Base-by-base conservation (phyloP, 1,140 invertebrate species). In the Arion vulgaris region DNA sequence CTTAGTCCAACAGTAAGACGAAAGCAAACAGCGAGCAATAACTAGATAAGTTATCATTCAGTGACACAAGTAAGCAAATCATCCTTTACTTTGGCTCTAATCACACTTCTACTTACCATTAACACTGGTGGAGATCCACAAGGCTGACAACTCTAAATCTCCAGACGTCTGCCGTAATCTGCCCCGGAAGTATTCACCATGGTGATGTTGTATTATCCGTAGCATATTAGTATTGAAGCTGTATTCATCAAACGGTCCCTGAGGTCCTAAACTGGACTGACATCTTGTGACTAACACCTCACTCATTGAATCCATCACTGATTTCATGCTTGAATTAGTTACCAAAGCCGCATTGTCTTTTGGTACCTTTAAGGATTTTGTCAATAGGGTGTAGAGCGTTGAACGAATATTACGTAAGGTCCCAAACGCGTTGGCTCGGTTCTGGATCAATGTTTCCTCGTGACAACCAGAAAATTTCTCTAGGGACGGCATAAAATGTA, bases 161-260 rank as follows among this genome's bases (percentile, higher is more conserved):
- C 34, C 74, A 13, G 80, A 53, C n/a, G 32, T 34, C 1, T 17
- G 28, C 11, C 66, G 23, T 23, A 81, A 49, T 2, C 71, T 41
- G 28, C 69, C 80, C 5, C 41, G 49, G 71, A 38, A 81, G 51
- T 81, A 81, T 38, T 74, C 69, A 0, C 45, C 51, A 28, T 81
- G 45, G 34, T 81, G 62, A 34, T 73, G 51, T 34, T 81, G 69
- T 36, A 81, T 81, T 15, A 81, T 26, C 36, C 49, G 4, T 39
- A 82, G 77, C 80, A 85, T 73, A 73, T 85, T 85, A 62, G 84
- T 66, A 28, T 57, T 74, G 76, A 80, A 85, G 49, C 69, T 81
- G 76, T 85, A 82, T 69, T 85, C 84, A 51, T 83, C 81, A 51
- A 85, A 81, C 69, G n/a, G 13, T 2, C 71, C 80, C 71, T 32